Base-by-base conservation (phyloP, 2,797 vertebrate species). In the Lates japonicus region DNA sequence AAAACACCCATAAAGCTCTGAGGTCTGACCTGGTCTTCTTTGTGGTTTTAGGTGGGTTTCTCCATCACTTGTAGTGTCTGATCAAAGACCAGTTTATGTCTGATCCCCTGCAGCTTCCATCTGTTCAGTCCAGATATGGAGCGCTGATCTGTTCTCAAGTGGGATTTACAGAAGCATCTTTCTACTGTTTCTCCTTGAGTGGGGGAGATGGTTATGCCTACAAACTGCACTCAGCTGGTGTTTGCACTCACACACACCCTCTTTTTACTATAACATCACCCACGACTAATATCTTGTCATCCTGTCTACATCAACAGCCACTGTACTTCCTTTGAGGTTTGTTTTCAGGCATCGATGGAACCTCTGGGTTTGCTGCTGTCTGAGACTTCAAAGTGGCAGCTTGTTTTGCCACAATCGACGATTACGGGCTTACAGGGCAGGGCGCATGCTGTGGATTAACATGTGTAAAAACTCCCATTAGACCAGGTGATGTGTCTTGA, bases 331-430 rank as follows among this genome's bases (percentile, higher is more conserved):
- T 37, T 37, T 59, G 41, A 54, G 61, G 70, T 64, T 41, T 9
- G 17, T 12, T 20, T 39, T 55, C 3, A 31, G 37, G 59, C 63
- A 49, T 19, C 0, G 5, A 14, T 91, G 74, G 88, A 87, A 91
- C 49, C 49, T 65, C 0, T 1, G 39, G 54, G 49, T 51, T 48
- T 44, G 37, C 13, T 35, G 8, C 29, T 19, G 82, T 91, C 85
- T 86, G n/a, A 93, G 87, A 91, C 92, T 29, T 78, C 61, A 82
- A 86, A 90, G 85, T 51, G 48, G 44, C 57, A 20, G 60, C 64
- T 87, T 91, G 74, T 81, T 76, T 72, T 86, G 46, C 46, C 85
- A 31, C 85, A 31, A 77, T 22, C 60, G 81, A 70, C 87, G 75
- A 90, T 90, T 88, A 76, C 3, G 25, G 20, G 62, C 17, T 81